These are phyloP conservation scores for Harpagus bidentatus DNA, from an alignment of 2,113 vertebrate species.

Conservation along the genomic window DNA sequence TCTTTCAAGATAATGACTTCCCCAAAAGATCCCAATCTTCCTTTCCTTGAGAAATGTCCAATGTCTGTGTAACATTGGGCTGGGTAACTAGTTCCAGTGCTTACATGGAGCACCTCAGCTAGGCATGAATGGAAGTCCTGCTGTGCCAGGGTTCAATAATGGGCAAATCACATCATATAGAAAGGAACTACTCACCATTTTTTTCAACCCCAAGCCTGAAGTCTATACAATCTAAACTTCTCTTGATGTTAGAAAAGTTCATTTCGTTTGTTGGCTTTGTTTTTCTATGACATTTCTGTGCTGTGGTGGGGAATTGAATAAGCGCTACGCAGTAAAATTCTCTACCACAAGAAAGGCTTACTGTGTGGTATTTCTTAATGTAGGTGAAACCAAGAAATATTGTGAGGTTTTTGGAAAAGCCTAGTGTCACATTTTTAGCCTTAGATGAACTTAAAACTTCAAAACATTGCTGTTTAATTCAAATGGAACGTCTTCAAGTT, in stretches of 20 bases:
- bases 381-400: slow-evolving; percentile 58
- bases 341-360: slow-evolving; percentile 40
- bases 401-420: slow-evolving; percentile 17
- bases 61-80: background rate
- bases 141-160: background rate
- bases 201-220: background rate
- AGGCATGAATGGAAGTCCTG: background rate
- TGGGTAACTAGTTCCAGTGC: background rate
- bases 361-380: slow-evolving; percentile 52
- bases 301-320: slow-evolving; percentile 20
- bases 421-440: slow-evolving; percentile 36
- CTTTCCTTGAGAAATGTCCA: background rate
- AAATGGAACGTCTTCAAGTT: background rate
- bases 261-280: background rate
- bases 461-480: background rate
- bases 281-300: background rate
- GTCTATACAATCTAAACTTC: background rate
- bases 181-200: background rate
- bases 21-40: background rate
- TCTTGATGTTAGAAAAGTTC: slow-evolving; percentile 2
- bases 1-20: background rate
- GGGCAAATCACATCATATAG: background rate
- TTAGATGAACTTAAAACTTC: slow-evolving; percentile 34
- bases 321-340: background rate
- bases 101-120: background rate